Evolutionary conservation across 2,113 vertebrate species (phyloP), one percentile per base, ranked within the genome.

Genomic region (Euleptes europaea): DNA sequence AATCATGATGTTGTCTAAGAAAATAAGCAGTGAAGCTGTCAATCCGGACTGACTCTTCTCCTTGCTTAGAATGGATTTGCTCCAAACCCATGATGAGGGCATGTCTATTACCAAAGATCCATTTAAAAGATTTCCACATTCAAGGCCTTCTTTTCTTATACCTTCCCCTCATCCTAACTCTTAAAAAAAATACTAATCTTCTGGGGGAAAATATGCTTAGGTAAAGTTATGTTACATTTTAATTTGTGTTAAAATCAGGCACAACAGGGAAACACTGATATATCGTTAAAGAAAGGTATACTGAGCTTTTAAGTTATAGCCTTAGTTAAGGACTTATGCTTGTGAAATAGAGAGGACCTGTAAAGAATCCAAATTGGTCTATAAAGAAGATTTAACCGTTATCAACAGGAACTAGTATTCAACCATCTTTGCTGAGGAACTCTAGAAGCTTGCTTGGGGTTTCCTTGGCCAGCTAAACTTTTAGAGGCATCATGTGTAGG

Each of bases 21-120:
- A 88, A 91, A 82, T 77, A 90, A 91, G 75, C 19, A 77, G 54
- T 86, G 86, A 77, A 11, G 33, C 57, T 74, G 51, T 47, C 28
- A 80, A 35, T 21, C 38, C 60, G 77, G 84, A 90, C 83, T 84
- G 91, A 78, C 10, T 11, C 31, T 31, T 69, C 33, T 81, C 17
- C 84, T 54, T 80, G 49, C 19, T 31, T 67, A n/a, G 51, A 33
- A n/a, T 69, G 78, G 31, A 21, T 28, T 74, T 57, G 5, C 13
- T 83, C 9, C 67, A 76, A 69, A 69, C 76, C 81, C 88, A 1
- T 44, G 72, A 78, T 23, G 71, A 90, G 47, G 84, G 54, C 63
- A 84, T 73, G 82, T 90, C 85, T 91, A 89, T 88, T 54, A 47
- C 54, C 33, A 70, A 40, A 38, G 17, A 57, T 57, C 79, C 67